A percentile compares a stretch with the other conserved stretches of the same genome.
Conservation (phyloP, 2,888 invertebrate genomes). For the Tenthredo distinguenda region DNA sequence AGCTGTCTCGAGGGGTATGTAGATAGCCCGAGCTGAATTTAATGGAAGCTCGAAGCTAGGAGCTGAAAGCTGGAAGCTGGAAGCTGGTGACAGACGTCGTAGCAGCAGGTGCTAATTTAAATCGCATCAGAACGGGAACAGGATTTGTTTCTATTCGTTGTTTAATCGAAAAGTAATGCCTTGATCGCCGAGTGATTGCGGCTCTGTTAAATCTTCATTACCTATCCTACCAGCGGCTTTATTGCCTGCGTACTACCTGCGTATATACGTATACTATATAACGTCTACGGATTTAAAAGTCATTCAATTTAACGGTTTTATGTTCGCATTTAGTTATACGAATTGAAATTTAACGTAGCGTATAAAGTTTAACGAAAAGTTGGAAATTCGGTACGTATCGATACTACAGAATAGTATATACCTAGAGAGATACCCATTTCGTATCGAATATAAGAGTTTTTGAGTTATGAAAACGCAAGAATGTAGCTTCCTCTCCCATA, state of each 20-base stretch:
- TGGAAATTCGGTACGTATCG: neutral
- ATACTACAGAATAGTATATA: neutral
- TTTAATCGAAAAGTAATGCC: slow-evolving; percentile 75
- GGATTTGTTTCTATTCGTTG: slow-evolving; percentile 64
- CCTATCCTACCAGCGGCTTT: slow-evolving; percentile 60
- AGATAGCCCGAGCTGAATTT: slow-evolving; percentile 70
- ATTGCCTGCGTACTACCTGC: slow-evolving; percentile 56
- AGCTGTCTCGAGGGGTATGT: slow-evolving; percentile 42
- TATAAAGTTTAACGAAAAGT: neutral
- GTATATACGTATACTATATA: neutral
- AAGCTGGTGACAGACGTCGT: slow-evolving; percentile 71
- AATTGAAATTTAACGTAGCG: neutral
- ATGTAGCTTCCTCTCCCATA: neutral
- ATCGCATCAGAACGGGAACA: slow-evolving; percentile 70
- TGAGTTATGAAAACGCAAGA: neutral
- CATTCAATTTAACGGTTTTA: slow-evolving; percentile 17
- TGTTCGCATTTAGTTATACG: neutral
- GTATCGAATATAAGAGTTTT: neutral
- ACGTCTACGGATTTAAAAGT: neutral
- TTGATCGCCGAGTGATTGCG: slow-evolving; percentile 64
- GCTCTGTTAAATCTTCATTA: slow-evolving; percentile 72
- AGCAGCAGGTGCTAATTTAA: slow-evolving; percentile 72
- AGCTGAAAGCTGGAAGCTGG: slow-evolving; percentile 63
- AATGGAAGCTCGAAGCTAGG: slow-evolving; percentile 67
- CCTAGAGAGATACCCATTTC: neutral